Percentiles rank a stretch among this genome's conserved stretches.
phyloP scores from a whole-genome alignment of 37 sponge, comb jelly and placozoan species.

The Halisarca cf. caerulea region DNA sequence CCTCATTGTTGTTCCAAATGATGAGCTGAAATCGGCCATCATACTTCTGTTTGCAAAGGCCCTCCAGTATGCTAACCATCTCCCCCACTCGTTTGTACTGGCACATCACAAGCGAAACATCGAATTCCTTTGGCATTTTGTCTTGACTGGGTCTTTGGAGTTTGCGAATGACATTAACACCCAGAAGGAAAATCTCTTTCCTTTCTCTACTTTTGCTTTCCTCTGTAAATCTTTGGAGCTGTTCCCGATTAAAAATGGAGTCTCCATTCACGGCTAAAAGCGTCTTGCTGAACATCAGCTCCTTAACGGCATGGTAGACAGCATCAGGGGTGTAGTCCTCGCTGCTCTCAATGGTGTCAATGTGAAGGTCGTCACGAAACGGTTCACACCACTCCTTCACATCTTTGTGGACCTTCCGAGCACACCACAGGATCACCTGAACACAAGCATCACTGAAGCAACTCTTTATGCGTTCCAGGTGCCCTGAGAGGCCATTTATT shows the following conservation, averaged over 20 bases:
- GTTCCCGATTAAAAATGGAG: background rate
- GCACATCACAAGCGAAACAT: slow-evolving; percentile 44
- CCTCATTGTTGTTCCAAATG: slow-evolving; percentile 70
- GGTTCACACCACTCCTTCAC: background rate
- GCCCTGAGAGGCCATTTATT: slow-evolving; percentile 25
- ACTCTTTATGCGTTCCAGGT: slow-evolving; percentile 32
- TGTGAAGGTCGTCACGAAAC: background rate
- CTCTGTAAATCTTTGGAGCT: background rate
- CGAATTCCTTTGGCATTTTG: background rate
- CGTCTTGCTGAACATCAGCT: background rate
- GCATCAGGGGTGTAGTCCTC: background rate
- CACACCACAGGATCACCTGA: slow-evolving; percentile 65
- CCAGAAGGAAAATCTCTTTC: background rate
- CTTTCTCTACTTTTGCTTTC: background rate
- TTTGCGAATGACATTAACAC: background rate
- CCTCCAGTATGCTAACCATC: slow-evolving; percentile 29
- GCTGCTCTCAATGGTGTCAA: background rate
- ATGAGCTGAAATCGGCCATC: slow-evolving; percentile 46
- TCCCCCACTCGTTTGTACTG: slow-evolving; percentile 56
- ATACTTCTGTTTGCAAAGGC: slow-evolving; percentile 41
- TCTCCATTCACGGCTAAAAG: background rate
- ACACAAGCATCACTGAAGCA: slow-evolving; percentile 22
- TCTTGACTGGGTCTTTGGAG: background rate
- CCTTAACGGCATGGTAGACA: slow-evolving; percentile 6
- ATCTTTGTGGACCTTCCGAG: background rate